A percentile compares a stretch with the other conserved stretches of the same genome.
Evolutionary conservation across 2,113 vertebrate species (phyloP).

Genomic region (Protomyctophum bolini): DNA sequence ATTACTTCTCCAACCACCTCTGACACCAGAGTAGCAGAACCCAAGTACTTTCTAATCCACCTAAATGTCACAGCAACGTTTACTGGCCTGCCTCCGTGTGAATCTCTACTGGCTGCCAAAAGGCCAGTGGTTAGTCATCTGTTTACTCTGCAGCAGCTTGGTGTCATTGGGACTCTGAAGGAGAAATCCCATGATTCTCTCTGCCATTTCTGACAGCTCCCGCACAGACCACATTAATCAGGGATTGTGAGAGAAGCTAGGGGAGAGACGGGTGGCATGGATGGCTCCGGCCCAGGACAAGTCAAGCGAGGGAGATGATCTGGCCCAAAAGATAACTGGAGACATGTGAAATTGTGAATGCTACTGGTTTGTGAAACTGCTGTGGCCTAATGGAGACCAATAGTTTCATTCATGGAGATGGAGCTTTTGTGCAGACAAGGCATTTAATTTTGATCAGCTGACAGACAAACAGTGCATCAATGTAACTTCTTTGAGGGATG

Average conservation of each 20-base stretch:
- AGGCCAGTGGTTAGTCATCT: slow-evolving; percentile 79
- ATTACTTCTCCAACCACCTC: slow-evolving; percentile 69
- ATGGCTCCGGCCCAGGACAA: slow-evolving; percentile 58
- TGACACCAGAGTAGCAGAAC: slow-evolving; percentile 66
- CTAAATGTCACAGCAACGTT: slow-evolving; percentile 73
- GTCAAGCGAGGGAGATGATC: slow-evolving; percentile 59
- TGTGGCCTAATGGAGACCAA: neutral
- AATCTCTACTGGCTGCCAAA: slow-evolving; percentile 72
- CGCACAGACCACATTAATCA: slow-evolving; percentile 73
- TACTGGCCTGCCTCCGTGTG: slow-evolving; percentile 52
- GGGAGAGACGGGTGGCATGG: slow-evolving; percentile 52
- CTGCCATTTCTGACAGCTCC: slow-evolving; percentile 76
- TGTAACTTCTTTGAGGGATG: no score
- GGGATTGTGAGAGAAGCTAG: slow-evolving; percentile 58
- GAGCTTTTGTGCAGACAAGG: neutral
- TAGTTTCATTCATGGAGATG: slow-evolving; percentile 34
- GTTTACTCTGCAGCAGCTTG: slow-evolving; percentile 77
- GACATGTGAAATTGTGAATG: slow-evolving; percentile 24
- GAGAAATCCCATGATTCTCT: slow-evolving; percentile 76
- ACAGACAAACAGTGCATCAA: no score
- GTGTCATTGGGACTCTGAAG: slow-evolving; percentile 73
- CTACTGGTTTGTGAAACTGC: slow-evolving; percentile 2
- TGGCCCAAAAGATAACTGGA: slow-evolving; percentile 50
- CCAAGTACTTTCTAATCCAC: slow-evolving; percentile 74
- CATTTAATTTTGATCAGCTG: no score